Evolutionary conservation across 2,113 vertebrate genomes (phyloP), one percentile per base, ranked within the genome.

Genomic region (Corythornis madagascariensis): DNA sequence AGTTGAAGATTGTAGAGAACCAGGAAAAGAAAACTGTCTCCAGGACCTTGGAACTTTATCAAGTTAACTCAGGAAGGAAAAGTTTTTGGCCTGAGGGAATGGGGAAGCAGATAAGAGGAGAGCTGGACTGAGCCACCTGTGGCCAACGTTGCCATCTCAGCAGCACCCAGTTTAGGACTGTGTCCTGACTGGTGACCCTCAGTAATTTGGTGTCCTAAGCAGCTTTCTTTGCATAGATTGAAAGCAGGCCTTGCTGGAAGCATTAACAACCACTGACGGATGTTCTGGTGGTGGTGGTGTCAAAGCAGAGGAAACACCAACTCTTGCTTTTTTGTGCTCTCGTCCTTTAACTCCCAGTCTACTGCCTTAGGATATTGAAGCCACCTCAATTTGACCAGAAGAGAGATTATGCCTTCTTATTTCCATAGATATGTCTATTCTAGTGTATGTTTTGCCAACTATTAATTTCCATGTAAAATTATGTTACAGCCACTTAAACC

Each of bases 401-500:
- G 20, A 55, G 16, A 40, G 21, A 14, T 29, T 20, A 69, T 8
- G 4, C 61, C 11, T 5, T 55, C 13, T 38, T 69, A 16, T 31
- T 74, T 28, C 5, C 31, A 33, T 8, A 57, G 29, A 45, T 31
- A 5, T 9, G 14, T 12, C 33, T 57, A 3, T 59, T 77, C 66
- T 33, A 13, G 28, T 65, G 28, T 71, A 21, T 55, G 15, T 48
- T 83, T 73, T 59, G 43, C 60, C 24, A 50, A 35, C 10, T 77
- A 13, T 48, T 91, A 53, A 96, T 75, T 69, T 61, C 16, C 50
- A 50, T 48, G 52, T 73, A 6, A 87, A 70, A 96, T 93, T 73
- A 31, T 61, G n/a, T 95, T 94, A 82, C 94, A 99, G 99, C 97
- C 97, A 13, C 95, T 99, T 83, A 97, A 81, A 71, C 94, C 96